A percentile compares a stretch with the other conserved stretches of the same genome.
Evolutionary conservation across 2,797 vertebrate genomes (phyloP).

Genomic region (Oreochromis grahami): DNA sequence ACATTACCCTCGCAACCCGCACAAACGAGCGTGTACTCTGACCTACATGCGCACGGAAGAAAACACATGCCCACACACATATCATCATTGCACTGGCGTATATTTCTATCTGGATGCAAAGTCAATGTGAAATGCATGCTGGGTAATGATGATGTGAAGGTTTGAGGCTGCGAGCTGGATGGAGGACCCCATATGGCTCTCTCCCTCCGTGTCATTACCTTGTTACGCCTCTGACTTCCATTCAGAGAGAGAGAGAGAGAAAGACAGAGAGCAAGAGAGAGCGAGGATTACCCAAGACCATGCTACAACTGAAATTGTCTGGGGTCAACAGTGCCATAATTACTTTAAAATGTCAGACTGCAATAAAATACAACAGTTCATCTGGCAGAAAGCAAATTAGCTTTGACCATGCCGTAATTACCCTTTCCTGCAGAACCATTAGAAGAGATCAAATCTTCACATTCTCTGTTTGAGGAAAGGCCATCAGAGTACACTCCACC

Average conservation of each 20-base stretch:
- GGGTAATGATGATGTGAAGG: constrained; percentile 77
- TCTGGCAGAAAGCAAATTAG: constrained; percentile 99
- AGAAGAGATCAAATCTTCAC: constrained; percentile 99
- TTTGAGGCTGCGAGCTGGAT: constrained; percentile 58
- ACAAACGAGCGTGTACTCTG: constrained; percentile 9
- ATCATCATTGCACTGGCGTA: constrained; percentile 40
- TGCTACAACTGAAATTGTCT: constrained; percentile 99
- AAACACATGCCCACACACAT: constrained; percentile 47
- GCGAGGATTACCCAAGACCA: constrained; percentile 91
- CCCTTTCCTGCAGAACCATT: constrained; percentile 99
- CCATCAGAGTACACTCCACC: constrained; percentile 99
- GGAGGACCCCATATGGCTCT: constrained; percentile 97
- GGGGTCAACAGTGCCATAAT: constrained; percentile 99
- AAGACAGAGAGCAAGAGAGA: constrained; percentile 69
- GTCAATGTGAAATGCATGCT: constrained; percentile 75
- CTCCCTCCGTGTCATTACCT: constrained; percentile 99
- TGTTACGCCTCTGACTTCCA: constrained; percentile 98
- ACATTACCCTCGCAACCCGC: constrained; percentile 38
- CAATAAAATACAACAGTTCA: constrained; percentile 99
- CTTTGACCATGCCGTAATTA: constrained; percentile 99
- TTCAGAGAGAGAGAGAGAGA: constrained; percentile 81
- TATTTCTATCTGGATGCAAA: constrained; percentile 71
- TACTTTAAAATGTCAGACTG: constrained; percentile 99
- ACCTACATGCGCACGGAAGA: constrained; percentile 25
- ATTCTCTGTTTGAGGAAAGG: constrained; percentile 99